Conservation (phyloP, 2,888 invertebrate species). For the Deilephila porcellus region DNA sequence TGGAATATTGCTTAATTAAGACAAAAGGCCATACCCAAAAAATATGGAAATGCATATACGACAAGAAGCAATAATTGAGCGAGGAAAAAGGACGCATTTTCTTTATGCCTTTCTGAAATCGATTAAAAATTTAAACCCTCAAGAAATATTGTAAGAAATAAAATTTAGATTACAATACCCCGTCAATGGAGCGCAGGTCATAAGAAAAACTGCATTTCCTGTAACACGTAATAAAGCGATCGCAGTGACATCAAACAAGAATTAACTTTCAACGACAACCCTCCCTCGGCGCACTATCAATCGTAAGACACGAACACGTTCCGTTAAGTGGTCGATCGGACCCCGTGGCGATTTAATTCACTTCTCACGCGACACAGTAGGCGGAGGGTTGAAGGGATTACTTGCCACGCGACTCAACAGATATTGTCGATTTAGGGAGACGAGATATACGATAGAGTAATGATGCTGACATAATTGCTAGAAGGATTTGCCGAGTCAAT, state of each 20-base stretch:
- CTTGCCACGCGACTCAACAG: slow-evolving; percentile 78
- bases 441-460: slow-evolving; percentile 66
- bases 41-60: no score
- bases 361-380: slow-evolving; percentile 78
- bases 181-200: slow-evolving; percentile 20
- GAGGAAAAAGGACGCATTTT: no score
- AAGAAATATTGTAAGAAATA: not conserved
- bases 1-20: not conserved
- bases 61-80: no score
- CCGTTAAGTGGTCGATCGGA: slow-evolving; percentile 77
- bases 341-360: slow-evolving; percentile 77
- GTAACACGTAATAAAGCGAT: slow-evolving; percentile 71
- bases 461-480: slow-evolving; percentile 65
- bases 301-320: slow-evolving; percentile 76
- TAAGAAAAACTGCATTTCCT: slow-evolving; percentile 73
- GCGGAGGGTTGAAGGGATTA: slow-evolving; percentile 78
- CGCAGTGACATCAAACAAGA: slow-evolving; percentile 81
- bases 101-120: no score
- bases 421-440: slow-evolving; percentile 78
- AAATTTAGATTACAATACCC: not conserved
- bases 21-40: not conserved
- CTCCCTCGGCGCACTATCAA: slow-evolving; percentile 70
- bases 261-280: slow-evolving; percentile 78
- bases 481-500: slow-evolving; percentile 53
- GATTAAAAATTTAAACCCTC: not conserved